Evolutionary conservation across 2,888 invertebrate species (phyloP).

Genomic region (Ctena decussata): DNA sequence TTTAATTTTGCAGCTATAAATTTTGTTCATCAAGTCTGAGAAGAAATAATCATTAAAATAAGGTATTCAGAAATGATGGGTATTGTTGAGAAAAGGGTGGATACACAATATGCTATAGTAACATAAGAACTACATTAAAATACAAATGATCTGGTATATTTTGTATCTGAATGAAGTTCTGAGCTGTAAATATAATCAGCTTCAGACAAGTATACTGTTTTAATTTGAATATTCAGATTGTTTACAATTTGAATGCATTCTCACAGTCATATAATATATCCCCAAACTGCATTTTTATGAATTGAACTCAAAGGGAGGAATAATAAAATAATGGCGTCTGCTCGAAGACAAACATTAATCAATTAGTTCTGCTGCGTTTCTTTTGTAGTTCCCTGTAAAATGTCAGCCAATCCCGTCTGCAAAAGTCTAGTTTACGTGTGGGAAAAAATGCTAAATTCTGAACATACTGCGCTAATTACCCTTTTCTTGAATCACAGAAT

Average conservation of each 20-base stretch:
- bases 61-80: too few species aligned
- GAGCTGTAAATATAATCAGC: neutral
- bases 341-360: neutral
- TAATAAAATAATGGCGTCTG: neutral
- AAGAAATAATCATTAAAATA: too few species aligned
- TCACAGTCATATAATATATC: neutral
- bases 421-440: neutral
- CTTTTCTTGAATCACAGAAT: neutral
- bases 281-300: neutral
- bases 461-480: slow-evolving; percentile 5
- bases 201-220: neutral
- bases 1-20: too few species aligned
- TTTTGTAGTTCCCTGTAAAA: neutral
- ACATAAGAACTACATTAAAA: too few species aligned
- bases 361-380: neutral
- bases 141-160: neutral
- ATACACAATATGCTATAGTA: too few species aligned
- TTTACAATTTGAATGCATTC: neutral
- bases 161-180: neutral
- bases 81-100: too few species aligned
- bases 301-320: neutral
- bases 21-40: too few species aligned
- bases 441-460: neutral
- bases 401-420: neutral
- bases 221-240: neutral